Evolutionary conservation across 1,140 invertebrate genomes (phyloP).

Genomic region (Pectinophora gossypiella): DNA sequence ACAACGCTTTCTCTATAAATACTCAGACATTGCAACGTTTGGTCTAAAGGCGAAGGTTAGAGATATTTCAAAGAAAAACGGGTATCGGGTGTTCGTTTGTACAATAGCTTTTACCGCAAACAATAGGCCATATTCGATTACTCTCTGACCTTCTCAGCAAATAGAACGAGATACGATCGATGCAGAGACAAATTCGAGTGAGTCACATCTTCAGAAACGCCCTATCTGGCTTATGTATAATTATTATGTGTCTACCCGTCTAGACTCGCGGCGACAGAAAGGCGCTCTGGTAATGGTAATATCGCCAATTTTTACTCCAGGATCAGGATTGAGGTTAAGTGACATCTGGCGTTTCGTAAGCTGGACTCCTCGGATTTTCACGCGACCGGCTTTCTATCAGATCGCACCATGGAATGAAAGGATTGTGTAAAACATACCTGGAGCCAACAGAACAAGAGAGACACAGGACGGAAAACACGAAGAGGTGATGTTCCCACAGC

Average conservation of each 20-base stretch:
- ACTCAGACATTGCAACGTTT: too few species aligned
- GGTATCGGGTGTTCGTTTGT: constrained; percentile 16
- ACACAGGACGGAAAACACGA: constrained; percentile 65
- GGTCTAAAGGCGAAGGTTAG: too few species aligned
- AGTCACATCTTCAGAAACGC: constrained; percentile 57
- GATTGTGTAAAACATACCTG: constrained; percentile 37
- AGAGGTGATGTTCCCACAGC: constrained; percentile 47
- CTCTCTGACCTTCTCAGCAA: constrained; percentile 48
- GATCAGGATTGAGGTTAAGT: constrained; percentile 15
- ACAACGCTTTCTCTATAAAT: too few species aligned
- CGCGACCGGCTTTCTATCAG: background rate
- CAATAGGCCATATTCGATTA: constrained; percentile 49
- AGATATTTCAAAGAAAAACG: background rate
- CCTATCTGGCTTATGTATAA: constrained; percentile 66
- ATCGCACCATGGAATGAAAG: background rate
- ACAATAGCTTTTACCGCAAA: constrained; percentile 36
- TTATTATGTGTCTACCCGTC: constrained; percentile 68
- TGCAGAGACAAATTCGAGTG: constrained; percentile 57
- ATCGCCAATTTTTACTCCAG: constrained; percentile 22
- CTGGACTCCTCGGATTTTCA: background rate
- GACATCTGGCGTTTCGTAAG: background rate
- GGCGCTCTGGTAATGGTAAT: constrained; percentile 64
- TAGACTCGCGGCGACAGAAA: constrained; percentile 60
- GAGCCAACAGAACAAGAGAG: constrained; percentile 44
- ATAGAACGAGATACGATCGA: constrained; percentile 55